These are phyloP conservation scores for Azemiops feae DNA, from an alignment of 2,113 vertebrate species.

Conservation along the genomic window DNA sequence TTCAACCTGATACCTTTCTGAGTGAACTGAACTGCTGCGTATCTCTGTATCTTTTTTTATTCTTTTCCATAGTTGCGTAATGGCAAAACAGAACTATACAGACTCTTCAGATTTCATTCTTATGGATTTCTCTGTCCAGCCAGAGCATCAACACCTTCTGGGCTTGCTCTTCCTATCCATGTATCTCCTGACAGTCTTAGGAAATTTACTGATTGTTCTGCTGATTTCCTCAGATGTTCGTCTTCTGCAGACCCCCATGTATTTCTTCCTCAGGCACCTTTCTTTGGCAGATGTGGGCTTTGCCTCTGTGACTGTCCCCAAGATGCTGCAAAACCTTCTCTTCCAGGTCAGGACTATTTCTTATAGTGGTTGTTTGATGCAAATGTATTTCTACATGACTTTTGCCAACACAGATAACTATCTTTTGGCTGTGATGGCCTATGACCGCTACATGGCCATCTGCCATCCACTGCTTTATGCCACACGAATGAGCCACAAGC, in stretches of 20 bases:
- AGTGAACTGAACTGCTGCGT: no score
- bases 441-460: conserved; percentile 41
- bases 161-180: conserved; percentile 24
- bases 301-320: conserved; percentile 34
- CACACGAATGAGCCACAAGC: conserved; percentile 6
- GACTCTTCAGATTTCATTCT: conserved; percentile 12
- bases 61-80: neutral
- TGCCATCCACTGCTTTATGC: conserved; percentile 40
- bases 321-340: conserved; percentile 28
- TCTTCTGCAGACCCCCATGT: conserved; percentile 41
- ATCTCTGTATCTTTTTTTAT: neutral
- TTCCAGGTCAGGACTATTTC: conserved; percentile 29
- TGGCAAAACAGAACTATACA: neutral
- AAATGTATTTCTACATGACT: conserved; percentile 47
- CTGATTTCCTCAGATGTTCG: conserved; percentile 18
- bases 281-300: conserved; percentile 32
- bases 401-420: conserved; percentile 39
- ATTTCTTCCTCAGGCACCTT: conserved; percentile 46
- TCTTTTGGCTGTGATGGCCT: conserved; percentile 42
- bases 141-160: conserved; percentile 2
- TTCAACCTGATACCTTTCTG: neutral
- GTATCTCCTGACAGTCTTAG: conserved; percentile 24
- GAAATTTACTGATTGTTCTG: conserved; percentile 38
- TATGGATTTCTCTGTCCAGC: conserved; percentile 15
- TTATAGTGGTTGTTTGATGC: conserved; percentile 25